These are phyloP conservation scores for Papilio gigon DNA, from an alignment of 2,888 invertebrate genomes.

Conservation along the genomic window DNA sequence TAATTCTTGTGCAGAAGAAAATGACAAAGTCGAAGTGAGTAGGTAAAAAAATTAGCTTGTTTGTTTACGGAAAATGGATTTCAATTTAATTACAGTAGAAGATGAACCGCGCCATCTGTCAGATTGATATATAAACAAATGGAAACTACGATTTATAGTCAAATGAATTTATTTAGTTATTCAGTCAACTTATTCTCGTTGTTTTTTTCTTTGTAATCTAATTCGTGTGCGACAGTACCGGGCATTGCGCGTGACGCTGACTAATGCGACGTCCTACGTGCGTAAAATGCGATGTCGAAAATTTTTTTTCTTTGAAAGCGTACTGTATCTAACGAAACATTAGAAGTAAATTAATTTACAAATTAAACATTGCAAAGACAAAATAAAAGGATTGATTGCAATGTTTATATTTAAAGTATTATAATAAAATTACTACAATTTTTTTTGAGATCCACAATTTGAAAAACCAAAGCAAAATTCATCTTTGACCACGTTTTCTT, in stretches of 20 bases:
- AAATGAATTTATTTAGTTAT: background rate
- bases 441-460: too few relatives aligned
- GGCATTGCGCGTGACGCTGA: constrained; percentile 62
- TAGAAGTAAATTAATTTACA: too few relatives aligned
- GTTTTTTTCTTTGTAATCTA: background rate
- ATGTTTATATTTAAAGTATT: too few relatives aligned
- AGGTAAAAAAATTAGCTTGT: background rate
- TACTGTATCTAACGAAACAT: background rate
- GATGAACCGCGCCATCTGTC: background rate
- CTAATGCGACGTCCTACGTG: constrained; percentile 60
- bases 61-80: background rate
- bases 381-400: too few relatives aligned
- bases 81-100: too few relatives aligned
- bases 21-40: background rate
- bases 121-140: background rate
- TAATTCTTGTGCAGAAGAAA: constrained; percentile 27
- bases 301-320: constrained; percentile 20
- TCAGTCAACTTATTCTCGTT: background rate
- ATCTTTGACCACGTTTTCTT: too few relatives aligned
- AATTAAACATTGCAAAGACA: too few relatives aligned
- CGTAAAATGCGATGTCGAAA: constrained; percentile 36
- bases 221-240: constrained; percentile 50
- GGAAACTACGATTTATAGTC: background rate
- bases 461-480: too few relatives aligned
- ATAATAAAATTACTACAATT: too few relatives aligned